Evolutionary conservation across 2,888 invertebrate genomes (phyloP).

Genomic region (Agrotis segetum): DNA sequence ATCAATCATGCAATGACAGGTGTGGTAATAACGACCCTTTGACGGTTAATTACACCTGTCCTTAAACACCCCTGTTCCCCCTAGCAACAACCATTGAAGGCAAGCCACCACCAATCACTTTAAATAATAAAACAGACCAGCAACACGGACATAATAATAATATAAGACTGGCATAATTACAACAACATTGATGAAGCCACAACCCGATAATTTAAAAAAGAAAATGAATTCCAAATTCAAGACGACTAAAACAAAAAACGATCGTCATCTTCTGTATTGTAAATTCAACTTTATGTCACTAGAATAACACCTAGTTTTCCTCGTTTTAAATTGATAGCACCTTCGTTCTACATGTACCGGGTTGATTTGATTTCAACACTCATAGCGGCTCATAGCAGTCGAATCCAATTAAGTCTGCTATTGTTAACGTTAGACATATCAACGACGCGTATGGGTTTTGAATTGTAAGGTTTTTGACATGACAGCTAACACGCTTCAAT

Average conservation of each 20-base stretch:
- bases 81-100: background rate
- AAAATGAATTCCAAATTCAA: conserved; percentile 44
- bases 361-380: conserved; percentile 75
- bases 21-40: background rate
- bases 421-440: conserved; percentile 74
- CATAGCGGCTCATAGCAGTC: conserved; percentile 68
- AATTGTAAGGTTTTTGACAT: conserved; percentile 73
- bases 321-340: conserved; percentile 45
- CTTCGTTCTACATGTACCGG: conserved; percentile 64
- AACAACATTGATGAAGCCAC: conserved; percentile 10
- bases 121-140: conserved; percentile 11
- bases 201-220: conserved; percentile 18
- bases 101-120: conserved; percentile 15
- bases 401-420: conserved; percentile 77
- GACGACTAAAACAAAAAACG: conserved; percentile 37
- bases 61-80: background rate
- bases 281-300: conserved; percentile 42
- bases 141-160: background rate
- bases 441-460: conserved; percentile 62
- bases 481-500: conserved; percentile 68
- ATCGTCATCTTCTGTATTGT: conserved; percentile 2
- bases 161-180: conserved; percentile 1
- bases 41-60: background rate
- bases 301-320: conserved; percentile 37
- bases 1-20: conserved; percentile 1